These are phyloP conservation scores for Stictonetta naevosa DNA, from an alignment of 2,113 vertebrate species.

Conservation along the genomic window DNA sequence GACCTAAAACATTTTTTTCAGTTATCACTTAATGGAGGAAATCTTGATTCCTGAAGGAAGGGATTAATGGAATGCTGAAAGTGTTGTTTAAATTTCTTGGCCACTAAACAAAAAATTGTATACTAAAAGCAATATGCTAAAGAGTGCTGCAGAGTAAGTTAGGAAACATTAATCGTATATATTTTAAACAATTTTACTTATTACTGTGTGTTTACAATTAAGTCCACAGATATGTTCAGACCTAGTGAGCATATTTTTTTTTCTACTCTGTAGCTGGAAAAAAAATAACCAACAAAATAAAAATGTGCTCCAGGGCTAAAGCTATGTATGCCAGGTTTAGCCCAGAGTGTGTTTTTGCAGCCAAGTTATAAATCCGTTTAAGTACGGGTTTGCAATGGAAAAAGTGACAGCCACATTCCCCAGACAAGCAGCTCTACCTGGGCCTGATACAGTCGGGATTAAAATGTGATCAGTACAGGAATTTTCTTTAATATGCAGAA, in stretches of 20 bases:
- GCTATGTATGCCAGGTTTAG: constrained; percentile 58
- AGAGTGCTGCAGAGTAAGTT: background rate
- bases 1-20: constrained; percentile 7
- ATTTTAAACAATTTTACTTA: background rate
- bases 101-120: background rate
- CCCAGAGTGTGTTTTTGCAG: constrained; percentile 63
- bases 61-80: constrained; percentile 53
- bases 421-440: constrained; percentile 61
- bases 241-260: background rate
- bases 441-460: constrained; percentile 61
- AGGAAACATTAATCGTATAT: background rate
- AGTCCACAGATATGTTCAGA: constrained; percentile 22
- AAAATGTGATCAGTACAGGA: constrained; percentile 69
- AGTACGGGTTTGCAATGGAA: constrained; percentile 72
- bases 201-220: background rate
- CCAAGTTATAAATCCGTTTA: constrained; percentile 72
- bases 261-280: constrained; percentile 23
- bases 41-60: constrained; percentile 43
- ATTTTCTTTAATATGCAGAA: constrained; percentile 48
- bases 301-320: constrained; percentile 65
- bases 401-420: constrained; percentile 64
- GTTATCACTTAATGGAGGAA: constrained; percentile 48
- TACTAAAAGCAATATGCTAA: background rate
- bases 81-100: constrained; percentile 29
- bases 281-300: constrained; percentile 20